Conservation (phyloP, 2,113 vertebrate species). For the Dicrurus megarhynchus region DNA sequence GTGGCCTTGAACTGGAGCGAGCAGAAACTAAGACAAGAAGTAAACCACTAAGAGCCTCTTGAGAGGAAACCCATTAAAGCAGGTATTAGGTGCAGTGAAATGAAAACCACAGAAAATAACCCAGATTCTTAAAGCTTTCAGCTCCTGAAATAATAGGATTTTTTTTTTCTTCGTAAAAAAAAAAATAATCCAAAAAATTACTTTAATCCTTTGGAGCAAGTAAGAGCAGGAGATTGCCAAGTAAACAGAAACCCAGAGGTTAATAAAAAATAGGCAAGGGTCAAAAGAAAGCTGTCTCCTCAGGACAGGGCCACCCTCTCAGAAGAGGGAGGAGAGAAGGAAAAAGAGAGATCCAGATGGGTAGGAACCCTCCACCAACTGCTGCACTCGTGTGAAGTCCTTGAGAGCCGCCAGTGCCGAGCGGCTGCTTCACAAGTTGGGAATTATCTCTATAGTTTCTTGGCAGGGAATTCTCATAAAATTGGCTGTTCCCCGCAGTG, state of each 20-base stretch:
- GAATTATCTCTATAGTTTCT: constrained; percentile 42
- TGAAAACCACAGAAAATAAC: neutral
- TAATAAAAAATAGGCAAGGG: neutral
- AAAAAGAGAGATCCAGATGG: constrained; percentile 28
- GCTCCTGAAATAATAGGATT: neutral
- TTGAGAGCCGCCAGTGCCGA: neutral
- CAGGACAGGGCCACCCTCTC: neutral
- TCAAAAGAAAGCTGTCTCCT: neutral
- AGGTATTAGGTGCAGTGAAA: neutral
- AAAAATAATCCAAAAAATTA: neutral
- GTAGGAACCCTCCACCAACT: constrained; percentile 50
- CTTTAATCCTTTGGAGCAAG: neutral
- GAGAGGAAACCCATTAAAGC: constrained; percentile 34
- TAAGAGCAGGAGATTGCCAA: neutral
- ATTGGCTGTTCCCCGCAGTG: neutral
- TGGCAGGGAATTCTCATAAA: neutral
- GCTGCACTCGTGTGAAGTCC: neutral
- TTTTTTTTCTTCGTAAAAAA: neutral
- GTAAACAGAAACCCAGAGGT: neutral
- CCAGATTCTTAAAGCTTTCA: neutral
- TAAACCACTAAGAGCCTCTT: constrained; percentile 5
- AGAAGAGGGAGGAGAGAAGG: neutral
- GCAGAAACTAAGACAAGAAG: neutral
- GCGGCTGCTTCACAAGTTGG: neutral
- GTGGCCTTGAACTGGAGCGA: neutral